These are phyloP conservation scores for Cranoglanis bouderius DNA, from an alignment of 2,113 vertebrate species.

Conservation along the genomic window DNA sequence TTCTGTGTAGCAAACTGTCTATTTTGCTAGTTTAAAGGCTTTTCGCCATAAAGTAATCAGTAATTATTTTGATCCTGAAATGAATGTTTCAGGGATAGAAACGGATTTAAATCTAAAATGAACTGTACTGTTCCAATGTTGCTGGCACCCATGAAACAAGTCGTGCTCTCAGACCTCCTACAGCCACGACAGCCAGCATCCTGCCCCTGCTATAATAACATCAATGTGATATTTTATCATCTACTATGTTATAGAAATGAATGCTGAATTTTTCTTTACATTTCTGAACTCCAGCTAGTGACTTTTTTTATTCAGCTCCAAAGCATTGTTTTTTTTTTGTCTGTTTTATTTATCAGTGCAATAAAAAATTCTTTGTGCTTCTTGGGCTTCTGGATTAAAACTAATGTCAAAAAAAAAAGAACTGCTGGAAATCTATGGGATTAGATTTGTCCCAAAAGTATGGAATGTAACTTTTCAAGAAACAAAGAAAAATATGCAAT, in stretches of 20 bases:
- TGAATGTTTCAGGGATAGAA: background rate
- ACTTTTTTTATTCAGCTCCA: background rate
- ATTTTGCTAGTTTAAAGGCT: background rate
- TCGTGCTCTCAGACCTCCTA: background rate
- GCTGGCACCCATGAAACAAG: background rate
- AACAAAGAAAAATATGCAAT: too few relatives aligned
- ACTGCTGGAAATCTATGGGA: background rate
- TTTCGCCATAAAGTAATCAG: background rate
- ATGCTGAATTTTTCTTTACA: background rate
- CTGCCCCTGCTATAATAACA: background rate
- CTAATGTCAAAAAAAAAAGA: background rate
- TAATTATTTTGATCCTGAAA: background rate
- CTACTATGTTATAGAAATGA: background rate
- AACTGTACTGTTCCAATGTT: background rate
- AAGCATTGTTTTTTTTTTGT: background rate
- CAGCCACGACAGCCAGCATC: background rate
- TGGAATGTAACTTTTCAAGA: too few relatives aligned
- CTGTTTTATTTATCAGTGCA: background rate
- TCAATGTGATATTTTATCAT: background rate
- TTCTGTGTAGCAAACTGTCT: background rate
- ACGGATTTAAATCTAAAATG: background rate
- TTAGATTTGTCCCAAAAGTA: too few relatives aligned
- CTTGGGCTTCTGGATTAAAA: background rate
- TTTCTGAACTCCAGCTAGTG: background rate
- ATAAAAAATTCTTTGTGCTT: background rate